Evolutionary conservation across 1,140 invertebrate genomes (phyloP).

Genomic region (Tribolium castaneum): DNA sequence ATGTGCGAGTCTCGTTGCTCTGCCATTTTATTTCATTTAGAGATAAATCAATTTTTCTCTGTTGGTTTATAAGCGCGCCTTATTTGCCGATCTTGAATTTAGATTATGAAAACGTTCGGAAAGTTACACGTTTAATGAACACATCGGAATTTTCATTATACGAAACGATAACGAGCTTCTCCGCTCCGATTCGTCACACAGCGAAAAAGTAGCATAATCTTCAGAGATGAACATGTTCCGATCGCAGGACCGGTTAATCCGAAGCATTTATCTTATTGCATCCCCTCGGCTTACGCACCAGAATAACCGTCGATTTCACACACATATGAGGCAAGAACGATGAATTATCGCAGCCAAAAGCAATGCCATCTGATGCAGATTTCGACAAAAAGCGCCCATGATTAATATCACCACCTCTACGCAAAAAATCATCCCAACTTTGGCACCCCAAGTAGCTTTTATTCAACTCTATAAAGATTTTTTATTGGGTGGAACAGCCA

Average conservation of each 20-base stretch:
- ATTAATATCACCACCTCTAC: not conserved
- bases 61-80: conserved; percentile 42
- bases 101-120: conserved; percentile 40
- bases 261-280: conserved; percentile 26
- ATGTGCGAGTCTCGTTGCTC: conserved; percentile 24
- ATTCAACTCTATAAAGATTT: too few relatives aligned
- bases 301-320: conserved; percentile 23
- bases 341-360: not conserved
- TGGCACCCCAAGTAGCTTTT: too few relatives aligned
- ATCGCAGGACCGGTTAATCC: conserved; percentile 13
- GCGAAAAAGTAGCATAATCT: not conserved
- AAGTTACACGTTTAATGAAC: conserved; percentile 42
- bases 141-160: conserved; percentile 41
- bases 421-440: not conserved
- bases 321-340: conserved; percentile 4
- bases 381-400: not conserved
- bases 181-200: not conserved
- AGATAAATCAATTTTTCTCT: conserved; percentile 49
- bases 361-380: not conserved
- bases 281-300: not conserved
- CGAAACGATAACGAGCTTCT: conserved; percentile 14
- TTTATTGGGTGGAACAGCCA: too few relatives aligned
- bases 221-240: not conserved
- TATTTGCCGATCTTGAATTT: conserved; percentile 47
- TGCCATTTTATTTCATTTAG: conserved; percentile 50